These are phyloP conservation scores for Halichondria panicea DNA, from an alignment of 37 sponge, comb jelly and placozoan genomes.

Conservation along the genomic window DNA sequence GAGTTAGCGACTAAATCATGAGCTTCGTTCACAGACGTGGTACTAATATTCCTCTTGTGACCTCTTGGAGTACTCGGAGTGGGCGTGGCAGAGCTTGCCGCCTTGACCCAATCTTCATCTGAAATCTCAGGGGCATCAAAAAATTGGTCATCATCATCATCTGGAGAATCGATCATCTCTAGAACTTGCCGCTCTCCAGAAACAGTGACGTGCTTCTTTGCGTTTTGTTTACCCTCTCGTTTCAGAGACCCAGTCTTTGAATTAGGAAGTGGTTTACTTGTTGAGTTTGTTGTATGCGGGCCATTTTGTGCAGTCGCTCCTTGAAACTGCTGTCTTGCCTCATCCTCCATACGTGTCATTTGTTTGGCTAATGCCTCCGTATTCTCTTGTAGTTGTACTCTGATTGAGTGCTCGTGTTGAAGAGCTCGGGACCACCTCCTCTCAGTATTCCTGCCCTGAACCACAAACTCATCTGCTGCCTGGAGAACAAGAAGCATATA, in stretches of 20 bases:
- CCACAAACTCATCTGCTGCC: slow-evolving; percentile 75
- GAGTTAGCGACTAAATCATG: not conserved
- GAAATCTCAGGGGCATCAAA: slow-evolving; percentile 71
- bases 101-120: slow-evolving; percentile 1
- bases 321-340: slow-evolving; percentile 35
- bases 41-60: slow-evolving; percentile 45
- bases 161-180: not conserved
- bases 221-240: not conserved
- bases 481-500: slow-evolving; percentile 1
- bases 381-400: slow-evolving; percentile 82
- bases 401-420: slow-evolving; percentile 70
- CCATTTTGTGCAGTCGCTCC: slow-evolving; percentile 1
- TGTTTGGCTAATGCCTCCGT: slow-evolving; percentile 87
- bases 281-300: not conserved
- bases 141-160: slow-evolving; percentile 77
- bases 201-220: not conserved
- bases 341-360: slow-evolving; percentile 76
- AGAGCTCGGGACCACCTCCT: slow-evolving; percentile 66
- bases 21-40: slow-evolving; percentile 51
- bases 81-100: not conserved
- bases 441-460: slow-evolving; percentile 67
- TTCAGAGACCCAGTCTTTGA: not conserved
- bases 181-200: slow-evolving; percentile 36
- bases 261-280: not conserved
- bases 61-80: not conserved